Evolutionary conservation across 1,140 invertebrate species (phyloP).

Genomic region (Spodoptera frugiperda): DNA sequence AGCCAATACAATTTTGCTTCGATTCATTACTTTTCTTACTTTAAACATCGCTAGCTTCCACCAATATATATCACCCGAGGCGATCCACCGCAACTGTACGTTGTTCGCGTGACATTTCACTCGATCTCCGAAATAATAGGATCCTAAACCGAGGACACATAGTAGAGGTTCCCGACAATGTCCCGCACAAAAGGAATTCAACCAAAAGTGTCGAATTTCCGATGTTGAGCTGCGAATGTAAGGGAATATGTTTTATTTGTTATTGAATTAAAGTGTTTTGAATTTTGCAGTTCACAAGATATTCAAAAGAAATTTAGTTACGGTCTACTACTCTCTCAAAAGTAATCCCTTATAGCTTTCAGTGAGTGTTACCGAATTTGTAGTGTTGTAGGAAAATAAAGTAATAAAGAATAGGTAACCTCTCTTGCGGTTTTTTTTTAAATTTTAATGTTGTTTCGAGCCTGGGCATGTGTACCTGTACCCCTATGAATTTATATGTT

Average conservation of each 20-base stretch:
- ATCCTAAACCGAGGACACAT: constrained; percentile 40
- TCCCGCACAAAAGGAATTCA: constrained; percentile 4
- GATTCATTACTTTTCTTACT: too few relatives aligned
- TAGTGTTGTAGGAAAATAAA: too few relatives aligned
- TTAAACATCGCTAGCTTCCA: neutral
- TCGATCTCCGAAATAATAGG: constrained; percentile 44
- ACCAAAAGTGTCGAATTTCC: constrained; percentile 21
- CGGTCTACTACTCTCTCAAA: neutral
- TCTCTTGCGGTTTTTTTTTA: too few relatives aligned
- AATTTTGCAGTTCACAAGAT: neutral
- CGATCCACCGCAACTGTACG: constrained; percentile 6
- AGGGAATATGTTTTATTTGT: neutral
- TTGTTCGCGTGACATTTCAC: constrained; percentile 40
- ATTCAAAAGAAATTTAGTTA: neutral
- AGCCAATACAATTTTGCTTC: neutral
- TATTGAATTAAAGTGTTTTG: neutral
- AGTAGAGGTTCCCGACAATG: neutral
- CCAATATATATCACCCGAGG: neutral
- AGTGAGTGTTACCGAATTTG: neutral
- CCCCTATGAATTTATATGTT: too few relatives aligned
- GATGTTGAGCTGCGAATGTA: neutral
- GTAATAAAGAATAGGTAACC: too few relatives aligned
- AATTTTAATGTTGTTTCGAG: too few relatives aligned
- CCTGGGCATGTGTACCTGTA: too few relatives aligned
- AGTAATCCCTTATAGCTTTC: neutral